Base-by-base conservation (phyloP, 2,113 vertebrate genomes). In the Prionailurus bengalensis region DNA sequence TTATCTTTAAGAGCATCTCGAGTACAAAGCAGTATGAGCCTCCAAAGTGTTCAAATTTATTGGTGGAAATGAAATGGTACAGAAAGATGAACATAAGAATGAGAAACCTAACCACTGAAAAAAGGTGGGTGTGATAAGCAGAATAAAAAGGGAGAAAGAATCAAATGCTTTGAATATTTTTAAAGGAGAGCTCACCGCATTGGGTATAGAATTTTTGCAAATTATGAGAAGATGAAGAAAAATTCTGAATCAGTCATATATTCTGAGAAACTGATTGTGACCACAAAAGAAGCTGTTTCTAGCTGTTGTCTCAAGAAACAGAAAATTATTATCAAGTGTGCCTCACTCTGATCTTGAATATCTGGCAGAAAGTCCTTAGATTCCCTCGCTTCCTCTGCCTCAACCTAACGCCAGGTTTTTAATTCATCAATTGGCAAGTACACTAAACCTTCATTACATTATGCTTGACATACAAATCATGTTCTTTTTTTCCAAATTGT, bases 181-280 rank as follows among this genome's bases (percentile, higher is more conserved):
- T 79, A 29, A 86, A 39, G 9, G 10, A 21, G 15, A 79, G n/a
- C 11, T 81, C 27, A 15, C 12, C 42, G 1, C 33, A 39, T 7
- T 61, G 25, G 65, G 6, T 76, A 61, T n/a, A 93, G 9, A 92
- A 74, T 31, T 83, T 87, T 93, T 48, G 6, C 6, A 48, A 89
- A 68, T 96, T 55, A 55, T 76, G 4, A 92, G 42, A 93, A 42
- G 76, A 76, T 89, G 48, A 66, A 95, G 65, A 91, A 74, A 66
- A 95, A 39, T 71, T 82, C 53, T 53, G 27, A 16, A 65, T 88
- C 65, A 42, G 21, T 73, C 7, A 2, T 87, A 61, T 33, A 27
- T 53, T 61, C 27, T 65, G 53, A 19, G 27, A 81, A 87, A 70
- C 53, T 53, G 16, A 63, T 53, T 42, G 23, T 42, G 55, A 71